Base-by-base conservation (phyloP, 2,797 vertebrate genomes). In the Lepus townsendii region DNA sequence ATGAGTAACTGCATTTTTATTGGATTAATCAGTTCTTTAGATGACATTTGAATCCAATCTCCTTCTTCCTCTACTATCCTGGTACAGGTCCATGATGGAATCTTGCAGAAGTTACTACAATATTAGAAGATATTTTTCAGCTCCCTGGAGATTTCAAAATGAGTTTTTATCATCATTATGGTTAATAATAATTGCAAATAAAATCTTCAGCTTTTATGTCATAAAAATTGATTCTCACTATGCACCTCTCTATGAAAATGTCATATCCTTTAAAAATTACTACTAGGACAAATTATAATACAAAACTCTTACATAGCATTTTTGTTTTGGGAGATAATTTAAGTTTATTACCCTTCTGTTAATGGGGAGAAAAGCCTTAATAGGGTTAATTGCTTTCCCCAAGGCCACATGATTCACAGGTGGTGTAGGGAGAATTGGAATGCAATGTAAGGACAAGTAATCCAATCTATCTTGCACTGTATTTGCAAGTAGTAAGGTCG, bases 111-210 rank as follows among this genome's bases (percentile, higher is more conserved):
- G 88, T 96, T 96, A 86, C 63, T 62, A 92, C 2, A 66, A 47
- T 72, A 95, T 93, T 76, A 92, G 80, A 89, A 96, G 86, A 87
- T 89, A 91, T 0, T 93, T 96, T 95, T 80, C 66, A 83, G 82
- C 52, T 93, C 72, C 47, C 72, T 76, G 63, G 32, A 92, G 83
- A 84, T n/a, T 90, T 82, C 68, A 86, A 94, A 96, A 96, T 88
- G 75, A 94, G 68, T 91, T 95, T 97, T 96, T 90, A 96, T 88
- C 92, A 92, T 97, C 86, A 96, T 97, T 93, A 93, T 32, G 82
- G 52, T 93, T 96, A 96, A 96, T 96, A 96, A 97, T 96, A 96
- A 96, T 95, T 97, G 90, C 88, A 96, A 96, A 96, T 97, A 97
- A 97, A 96, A 94, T 94, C 79, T 65, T 95, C 20, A 84, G 90